A percentile compares a stretch with the other conserved stretches of the same genome.
These are phyloP conservation scores for Macquaria australasica DNA, from an alignment of 2,113 vertebrate genomes.

Conservation along the genomic window DNA sequence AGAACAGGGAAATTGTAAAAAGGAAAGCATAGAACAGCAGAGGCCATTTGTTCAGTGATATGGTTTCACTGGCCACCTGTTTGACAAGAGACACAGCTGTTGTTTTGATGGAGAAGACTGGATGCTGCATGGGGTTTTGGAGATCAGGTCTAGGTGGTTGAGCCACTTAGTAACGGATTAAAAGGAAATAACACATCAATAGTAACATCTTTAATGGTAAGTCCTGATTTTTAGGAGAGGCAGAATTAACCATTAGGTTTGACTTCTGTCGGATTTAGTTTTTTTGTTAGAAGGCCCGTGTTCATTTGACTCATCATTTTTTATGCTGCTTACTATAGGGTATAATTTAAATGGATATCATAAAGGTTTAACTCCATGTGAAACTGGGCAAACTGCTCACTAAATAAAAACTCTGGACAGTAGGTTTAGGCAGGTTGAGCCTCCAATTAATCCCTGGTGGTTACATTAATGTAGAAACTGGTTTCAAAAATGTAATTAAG, in stretches of 20 bases:
- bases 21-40: conserved; percentile 30
- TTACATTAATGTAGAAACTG: neutral
- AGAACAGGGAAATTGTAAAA: conserved; percentile 31
- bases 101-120: conserved; percentile 17
- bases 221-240: neutral
- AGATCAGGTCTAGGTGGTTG: neutral
- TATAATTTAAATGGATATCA: neutral
- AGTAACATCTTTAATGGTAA: neutral
- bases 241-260: neutral
- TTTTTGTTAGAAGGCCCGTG: neutral
- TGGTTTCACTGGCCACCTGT: conserved; percentile 62
- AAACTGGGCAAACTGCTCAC: no score
- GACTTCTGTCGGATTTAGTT: neutral
- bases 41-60: conserved; percentile 36
- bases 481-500: no score
- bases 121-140: neutral
- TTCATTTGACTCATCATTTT: no score
- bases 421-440: neutral
- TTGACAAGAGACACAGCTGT: conserved; percentile 40
- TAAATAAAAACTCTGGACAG: no score
- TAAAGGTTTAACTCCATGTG: neutral
- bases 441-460: neutral
- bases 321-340: no score
- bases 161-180: neutral
- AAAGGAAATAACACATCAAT: neutral